Conservation (phyloP, 1,140 invertebrate genomes). For the Melanaphis sacchari region DNA sequence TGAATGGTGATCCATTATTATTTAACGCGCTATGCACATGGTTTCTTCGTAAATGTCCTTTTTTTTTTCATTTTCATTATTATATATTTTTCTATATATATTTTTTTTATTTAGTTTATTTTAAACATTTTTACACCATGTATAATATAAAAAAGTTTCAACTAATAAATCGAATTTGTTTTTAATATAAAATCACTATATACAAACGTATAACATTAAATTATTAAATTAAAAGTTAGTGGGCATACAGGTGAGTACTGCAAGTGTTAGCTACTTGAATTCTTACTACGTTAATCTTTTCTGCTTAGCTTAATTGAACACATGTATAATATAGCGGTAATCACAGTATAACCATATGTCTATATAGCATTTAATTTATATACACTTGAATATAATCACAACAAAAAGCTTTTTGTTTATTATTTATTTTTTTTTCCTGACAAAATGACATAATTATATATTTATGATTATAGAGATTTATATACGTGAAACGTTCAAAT, state of each 20-base stretch:
- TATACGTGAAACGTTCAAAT: background rate
- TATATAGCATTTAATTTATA: background rate
- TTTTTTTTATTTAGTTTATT: background rate
- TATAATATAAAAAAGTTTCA: background rate
- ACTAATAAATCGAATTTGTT: background rate
- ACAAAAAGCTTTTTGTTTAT: background rate
- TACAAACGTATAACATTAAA: too few relatives aligned
- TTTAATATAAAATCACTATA: background rate
- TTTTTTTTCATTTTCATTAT: background rate
- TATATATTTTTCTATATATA: background rate
- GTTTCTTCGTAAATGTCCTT: background rate
- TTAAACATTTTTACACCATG: background rate
- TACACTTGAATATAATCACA: background rate
- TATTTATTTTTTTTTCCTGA: background rate
- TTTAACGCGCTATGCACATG: background rate
- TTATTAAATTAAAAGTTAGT: too few relatives aligned
- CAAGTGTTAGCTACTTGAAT: background rate
- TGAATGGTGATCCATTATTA: conserved; percentile 6
- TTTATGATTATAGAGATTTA: background rate
- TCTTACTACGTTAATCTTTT: background rate
- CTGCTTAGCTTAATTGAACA: background rate
- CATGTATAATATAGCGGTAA: background rate
- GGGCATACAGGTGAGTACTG: background rate
- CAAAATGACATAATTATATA: background rate
- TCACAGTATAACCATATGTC: background rate